Percentiles rank a stretch among this genome's conserved stretches.
phyloP scores from a whole-genome alignment of 2,888 invertebrate genomes.

The Hanleya hanleyi region DNA sequence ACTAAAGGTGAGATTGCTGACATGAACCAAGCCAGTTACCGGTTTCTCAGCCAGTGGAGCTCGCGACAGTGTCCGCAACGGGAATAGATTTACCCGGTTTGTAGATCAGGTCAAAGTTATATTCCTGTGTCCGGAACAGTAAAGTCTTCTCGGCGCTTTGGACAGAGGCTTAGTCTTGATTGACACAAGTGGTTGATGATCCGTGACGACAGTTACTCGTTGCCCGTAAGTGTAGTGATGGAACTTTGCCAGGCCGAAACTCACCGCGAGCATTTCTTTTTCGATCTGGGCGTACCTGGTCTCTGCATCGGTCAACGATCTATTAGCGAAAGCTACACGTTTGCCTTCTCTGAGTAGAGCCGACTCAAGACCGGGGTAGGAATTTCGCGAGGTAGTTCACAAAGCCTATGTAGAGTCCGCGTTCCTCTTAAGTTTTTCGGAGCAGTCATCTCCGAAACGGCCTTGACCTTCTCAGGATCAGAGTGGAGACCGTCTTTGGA shows the following conservation, averaged over 20 bases:
- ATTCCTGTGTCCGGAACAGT: conserved; percentile 1
- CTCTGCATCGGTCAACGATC: conserved; percentile 23
- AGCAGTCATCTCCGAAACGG: not conserved
- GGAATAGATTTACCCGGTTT: conserved; percentile 21
- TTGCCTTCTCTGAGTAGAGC: conserved; percentile 13
- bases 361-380: conserved; percentile 16
- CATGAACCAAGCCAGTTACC: no score
- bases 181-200: conserved; percentile 18
- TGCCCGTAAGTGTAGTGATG: conserved; percentile 15
- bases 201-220: conserved; percentile 2
- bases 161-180: conserved; percentile 6
- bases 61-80: conserved; percentile 42
- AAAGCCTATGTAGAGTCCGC: conserved; percentile 5
- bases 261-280: no score
- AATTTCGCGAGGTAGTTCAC: conserved; percentile 20
- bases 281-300: conserved; percentile 23
- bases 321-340: conserved; percentile 19
- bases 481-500: not conserved
- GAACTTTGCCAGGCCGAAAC: conserved; percentile 20
- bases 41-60: no score
- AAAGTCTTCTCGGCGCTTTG: conserved; percentile 7
- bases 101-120: conserved; percentile 8
- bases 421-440: not conserved
- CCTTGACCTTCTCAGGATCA: conserved; percentile 16
- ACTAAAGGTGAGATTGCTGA: no score